Conservation (phyloP, 2,113 vertebrate species). For the Myrmecophaga tridactyla region DNA sequence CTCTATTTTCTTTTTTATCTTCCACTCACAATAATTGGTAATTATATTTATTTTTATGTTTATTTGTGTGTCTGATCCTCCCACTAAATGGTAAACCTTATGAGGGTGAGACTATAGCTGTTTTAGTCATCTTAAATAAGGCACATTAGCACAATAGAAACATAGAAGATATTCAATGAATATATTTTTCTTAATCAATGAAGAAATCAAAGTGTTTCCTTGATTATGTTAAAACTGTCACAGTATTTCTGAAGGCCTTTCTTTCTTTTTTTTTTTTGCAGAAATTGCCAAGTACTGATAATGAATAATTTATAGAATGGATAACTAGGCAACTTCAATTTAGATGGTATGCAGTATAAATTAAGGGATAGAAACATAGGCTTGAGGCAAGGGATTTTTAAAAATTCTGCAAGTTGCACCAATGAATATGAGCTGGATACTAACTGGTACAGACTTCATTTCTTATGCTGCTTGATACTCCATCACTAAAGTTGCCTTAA, state of each 20-base stretch:
- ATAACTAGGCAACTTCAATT: not conserved
- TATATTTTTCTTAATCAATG: not conserved
- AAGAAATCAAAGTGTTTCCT: not conserved
- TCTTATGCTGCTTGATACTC: not conserved
- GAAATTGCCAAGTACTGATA: not conserved
- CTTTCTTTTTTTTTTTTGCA: not conserved
- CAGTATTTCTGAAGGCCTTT: not conserved
- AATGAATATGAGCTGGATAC: not conserved
- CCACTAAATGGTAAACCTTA: not conserved
- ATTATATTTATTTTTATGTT: not conserved
- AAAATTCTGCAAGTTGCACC: not conserved
- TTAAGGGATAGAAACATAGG: not conserved
- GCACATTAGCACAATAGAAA: not conserved
- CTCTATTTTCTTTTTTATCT: not conserved
- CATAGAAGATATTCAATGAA: not conserved
- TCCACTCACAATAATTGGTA: not conserved
- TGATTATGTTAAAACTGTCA: not conserved
- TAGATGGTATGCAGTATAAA: not conserved
- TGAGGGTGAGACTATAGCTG: not conserved
- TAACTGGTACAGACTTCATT: not conserved
- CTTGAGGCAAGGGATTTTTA: not conserved
- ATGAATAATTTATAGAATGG: constrained; percentile 46
- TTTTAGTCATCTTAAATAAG: not conserved
- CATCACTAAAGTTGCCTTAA: not conserved
- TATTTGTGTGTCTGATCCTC: not conserved